Evolutionary conservation across 2,888 invertebrate genomes (phyloP), one percentile per base, ranked within the genome.

Genomic region (Hirtodrosophila trivittata): DNA sequence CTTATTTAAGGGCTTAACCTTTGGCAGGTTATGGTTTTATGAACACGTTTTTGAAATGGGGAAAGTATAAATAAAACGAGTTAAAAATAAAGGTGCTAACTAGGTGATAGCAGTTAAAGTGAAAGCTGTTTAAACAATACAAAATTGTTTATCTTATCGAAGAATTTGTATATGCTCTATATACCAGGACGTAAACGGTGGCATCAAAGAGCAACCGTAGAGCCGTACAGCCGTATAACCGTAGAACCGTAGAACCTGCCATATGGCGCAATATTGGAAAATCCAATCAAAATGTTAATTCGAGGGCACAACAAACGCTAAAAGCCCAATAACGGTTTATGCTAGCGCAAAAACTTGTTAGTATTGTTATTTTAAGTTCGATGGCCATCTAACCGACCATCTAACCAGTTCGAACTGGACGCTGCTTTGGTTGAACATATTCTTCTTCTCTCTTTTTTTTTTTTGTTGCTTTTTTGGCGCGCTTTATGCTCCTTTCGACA

Each of bases 261-360:
- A 82, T 82, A 82, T 82, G 81, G 86, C 60, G 62, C 81, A 82
- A 82, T 82, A 82, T 82, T 86, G 86, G 75, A 82, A 82, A 86
- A 82, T 86, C 86, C 85, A 82, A 82, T 82, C 81, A 82, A 82
- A 82, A 86, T 82, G 81, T 86, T 84, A 82, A 82, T 82, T 84
- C 66, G 58, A 58, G 60, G 71, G 42, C 55, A 68, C 37, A 55
- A 50, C 56, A 58, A 38, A 33, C 50, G 51, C 51, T 59, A 37
- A 62, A 64, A 64, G 56, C 59, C 51, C 51, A 50, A 41, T 43
- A 49, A 37, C 35, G 28, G 10, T 49, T 63, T 55, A 63, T 63
- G 64, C 43, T 49, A 14, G 5, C 30, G 50, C 54, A 30, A 67
- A 55, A 63, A 58, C 43, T 63, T 58, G 50, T 57, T 60, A 10